Evolutionary conservation across 1,140 invertebrate species (phyloP).

Genomic region (Eufriesea mexicana): DNA sequence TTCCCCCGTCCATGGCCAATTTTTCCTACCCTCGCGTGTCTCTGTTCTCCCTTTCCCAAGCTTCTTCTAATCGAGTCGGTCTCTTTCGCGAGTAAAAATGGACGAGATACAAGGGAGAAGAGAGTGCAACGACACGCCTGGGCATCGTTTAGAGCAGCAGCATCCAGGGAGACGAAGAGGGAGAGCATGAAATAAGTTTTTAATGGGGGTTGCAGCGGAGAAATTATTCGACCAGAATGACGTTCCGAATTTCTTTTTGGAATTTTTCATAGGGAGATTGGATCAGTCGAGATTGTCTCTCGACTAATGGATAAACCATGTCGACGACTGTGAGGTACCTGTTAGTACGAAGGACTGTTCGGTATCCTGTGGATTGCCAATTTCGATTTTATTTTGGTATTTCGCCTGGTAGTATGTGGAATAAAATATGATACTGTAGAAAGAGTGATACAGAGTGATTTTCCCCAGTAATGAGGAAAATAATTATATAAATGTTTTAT

Average conservation of each 20-base stretch:
- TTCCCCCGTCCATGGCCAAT: neutral
- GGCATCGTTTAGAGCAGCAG: neutral
- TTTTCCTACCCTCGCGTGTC: neutral
- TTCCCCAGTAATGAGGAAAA: no score
- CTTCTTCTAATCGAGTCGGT: conserved; percentile 21
- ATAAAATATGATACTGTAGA: no score
- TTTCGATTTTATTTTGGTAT: neutral
- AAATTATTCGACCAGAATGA: no score
- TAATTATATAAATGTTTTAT: no score
- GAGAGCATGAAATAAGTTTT: neutral
- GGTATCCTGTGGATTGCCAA: neutral
- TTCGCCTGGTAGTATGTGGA: no score
- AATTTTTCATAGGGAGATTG: neutral
- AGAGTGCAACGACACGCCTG: neutral
- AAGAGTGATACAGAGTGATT: no score
- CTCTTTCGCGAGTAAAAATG: neutral
- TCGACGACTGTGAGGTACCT: neutral
- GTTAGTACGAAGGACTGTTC: neutral
- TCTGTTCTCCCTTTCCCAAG: neutral
- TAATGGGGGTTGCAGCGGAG: no score
- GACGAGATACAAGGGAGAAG: neutral
- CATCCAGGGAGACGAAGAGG: neutral
- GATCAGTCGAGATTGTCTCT: neutral
- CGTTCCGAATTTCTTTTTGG: neutral
- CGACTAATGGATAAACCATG: neutral